Percentiles rank a stretch among this genome's conserved stretches.
These are phyloP conservation scores for Agrotis clavis DNA, from an alignment of 2,888 invertebrate genomes.

Conservation along the genomic window DNA sequence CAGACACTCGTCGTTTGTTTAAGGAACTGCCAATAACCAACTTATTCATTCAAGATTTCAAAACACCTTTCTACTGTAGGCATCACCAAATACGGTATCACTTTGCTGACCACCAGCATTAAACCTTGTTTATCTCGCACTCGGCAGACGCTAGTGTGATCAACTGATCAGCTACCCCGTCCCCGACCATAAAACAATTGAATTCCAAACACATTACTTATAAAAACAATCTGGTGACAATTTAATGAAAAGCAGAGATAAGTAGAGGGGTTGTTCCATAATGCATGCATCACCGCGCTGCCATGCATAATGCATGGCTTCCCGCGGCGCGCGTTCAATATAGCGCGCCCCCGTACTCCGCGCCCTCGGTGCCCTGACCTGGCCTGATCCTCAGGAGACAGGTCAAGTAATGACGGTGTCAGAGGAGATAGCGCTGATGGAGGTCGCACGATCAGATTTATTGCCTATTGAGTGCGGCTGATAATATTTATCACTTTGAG, in stretches of 20 bases:
- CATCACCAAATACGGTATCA: neutral
- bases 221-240: slow-evolving; percentile 61
- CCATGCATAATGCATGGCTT: slow-evolving; percentile 82
- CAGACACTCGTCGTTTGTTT: neutral
- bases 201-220: slow-evolving; percentile 36
- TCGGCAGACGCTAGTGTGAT: too few relatives aligned
- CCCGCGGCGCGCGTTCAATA: slow-evolving; percentile 72
- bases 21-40: too few relatives aligned
- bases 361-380: slow-evolving; percentile 12
- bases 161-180: too few relatives aligned
- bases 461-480: neutral
- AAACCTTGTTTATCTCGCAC: neutral
- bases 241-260: slow-evolving; percentile 57
- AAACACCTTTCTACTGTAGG: too few relatives aligned
- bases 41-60: too few relatives aligned
- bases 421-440: slow-evolving; percentile 32
- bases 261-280: slow-evolving; percentile 59
- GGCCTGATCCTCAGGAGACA: slow-evolving; percentile 23
- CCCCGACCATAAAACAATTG: neutral
- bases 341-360: slow-evolving; percentile 49
- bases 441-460: slow-evolving; percentile 9
- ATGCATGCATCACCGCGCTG: slow-evolving; percentile 55
- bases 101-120: neutral
- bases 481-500: neutral
- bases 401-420: slow-evolving; percentile 53